phyloP scores from a whole-genome alignment of 2,797 vertebrate genomes.

The Rhincodon typus region DNA sequence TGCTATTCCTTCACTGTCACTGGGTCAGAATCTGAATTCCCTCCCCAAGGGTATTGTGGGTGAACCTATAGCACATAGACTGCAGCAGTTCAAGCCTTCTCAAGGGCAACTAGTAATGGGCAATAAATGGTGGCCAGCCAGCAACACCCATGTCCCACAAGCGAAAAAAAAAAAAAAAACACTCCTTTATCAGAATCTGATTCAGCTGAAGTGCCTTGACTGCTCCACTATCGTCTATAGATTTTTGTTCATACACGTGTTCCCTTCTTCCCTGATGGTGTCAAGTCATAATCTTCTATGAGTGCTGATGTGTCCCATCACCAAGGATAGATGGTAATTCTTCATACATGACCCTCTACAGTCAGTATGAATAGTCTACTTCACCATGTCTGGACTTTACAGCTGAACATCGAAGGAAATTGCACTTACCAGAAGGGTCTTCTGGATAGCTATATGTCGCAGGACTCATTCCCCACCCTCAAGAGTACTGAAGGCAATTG shows the following conservation, averaged over 20 bases:
- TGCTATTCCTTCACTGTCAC: no score
- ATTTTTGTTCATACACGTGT: background rate
- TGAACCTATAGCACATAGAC: no score
- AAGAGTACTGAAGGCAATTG: background rate
- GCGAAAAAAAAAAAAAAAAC: no score
- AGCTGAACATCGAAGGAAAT: background rate
- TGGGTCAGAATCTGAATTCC: no score
- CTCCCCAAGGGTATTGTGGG: no score
- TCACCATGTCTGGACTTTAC: background rate
- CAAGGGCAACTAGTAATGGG: no score
- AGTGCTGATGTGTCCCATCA: background rate
- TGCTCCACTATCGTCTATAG: background rate
- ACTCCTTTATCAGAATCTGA: background rate
- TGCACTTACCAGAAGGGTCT: background rate
- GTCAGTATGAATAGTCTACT: background rate
- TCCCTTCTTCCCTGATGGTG: background rate
- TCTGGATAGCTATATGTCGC: background rate
- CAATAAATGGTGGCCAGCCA: no score
- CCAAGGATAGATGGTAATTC: background rate
- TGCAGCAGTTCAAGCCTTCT: no score
- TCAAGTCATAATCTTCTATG: background rate
- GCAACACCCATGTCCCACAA: no score
- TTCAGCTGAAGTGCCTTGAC: background rate
- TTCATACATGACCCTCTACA: background rate
- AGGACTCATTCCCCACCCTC: background rate